Base-by-base conservation (phyloP, 2,888 invertebrate genomes). In the Salticus scenicus region DNA sequence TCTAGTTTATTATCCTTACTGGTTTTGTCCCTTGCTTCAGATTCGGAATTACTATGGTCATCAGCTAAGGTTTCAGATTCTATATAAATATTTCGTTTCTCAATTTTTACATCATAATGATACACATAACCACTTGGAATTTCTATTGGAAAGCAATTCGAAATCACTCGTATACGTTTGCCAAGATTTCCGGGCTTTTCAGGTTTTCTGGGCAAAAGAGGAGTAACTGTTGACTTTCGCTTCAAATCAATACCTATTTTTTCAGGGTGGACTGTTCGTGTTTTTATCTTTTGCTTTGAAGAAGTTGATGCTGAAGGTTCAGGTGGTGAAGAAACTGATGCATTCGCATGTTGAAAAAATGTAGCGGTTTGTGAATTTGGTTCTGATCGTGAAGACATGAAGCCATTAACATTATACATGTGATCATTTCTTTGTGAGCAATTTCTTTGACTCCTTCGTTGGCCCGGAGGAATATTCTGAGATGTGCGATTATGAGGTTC, bases 131-230 rank as follows among this genome's bases (percentile, higher is more conserved):
- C 90, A 74, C 91, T 91, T 8, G 93, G 93, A 85, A 93, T 92
- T 63, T 91, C 90, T n/a, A 93, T 91, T 87, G 91, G 91, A 89
- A 93, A 93, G 89, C 93, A 93, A 89, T 93, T 93, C 70, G 93
- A 93, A 28, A 82, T 69, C 10, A 88, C 33, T 37, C 8, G 57
- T 24, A 84, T 85, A 17, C 27, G 42, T 20, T 75, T 47, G 14
- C 88, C 88, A n/a, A 71, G n/a, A 27, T 2, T 73, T 17, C 85
- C 87, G n/a, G n/a, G n/a, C 33, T 30, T 12, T 4, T 30, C 66
- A 8, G 86, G 83, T 30, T 75, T 66, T 1, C 20, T 7, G 1
- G 82, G 80, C 12, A 81, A 31, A n/a, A 47, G 37, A 12, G 74
- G 33, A 0, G 28, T n/a, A 20, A 70, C 27, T 12, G 41, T 30